Base-by-base conservation (phyloP, 2,888 invertebrate species). In the Apoderus coryli region DNA sequence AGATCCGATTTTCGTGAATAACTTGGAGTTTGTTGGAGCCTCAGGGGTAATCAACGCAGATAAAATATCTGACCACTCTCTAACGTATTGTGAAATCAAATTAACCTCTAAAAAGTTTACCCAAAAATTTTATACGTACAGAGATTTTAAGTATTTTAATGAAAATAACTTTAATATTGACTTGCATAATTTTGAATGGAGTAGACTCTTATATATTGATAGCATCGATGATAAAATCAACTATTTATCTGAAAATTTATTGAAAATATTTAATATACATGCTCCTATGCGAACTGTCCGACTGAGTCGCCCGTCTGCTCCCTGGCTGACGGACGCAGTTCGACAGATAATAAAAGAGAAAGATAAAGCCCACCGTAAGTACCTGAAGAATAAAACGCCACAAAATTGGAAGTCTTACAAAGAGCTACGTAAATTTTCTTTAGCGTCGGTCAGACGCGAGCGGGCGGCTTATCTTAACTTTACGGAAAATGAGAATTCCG, bases 1-100 rank as follows among this genome's bases (percentile, higher is more conserved):
- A 9, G 26, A 26, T 26, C 14, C 26, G n/a, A 26, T 14, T 7
- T 11, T 26, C 26, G n/a, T 26, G 4, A 26, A n/a, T 26, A 11
- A 26, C 14, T 4, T 13, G 14, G 11, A n/a, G 11, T 26, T 13
- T 26, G 12, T 26, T 11, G 14, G 5, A 26, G 11, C 4, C 4
- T 14, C 11, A 6, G 26, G 12, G 4, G 26, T 26, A 9, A 5
- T 26, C n/a, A 26, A 26, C n/a, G 14, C 12, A n/a, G 26, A 26
- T 26, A 6, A 13, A 11, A 26, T 26, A 6, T 26, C 26, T 7
- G 26, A 26, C 14, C 12, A 26, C 11, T 6, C n/a, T 11, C 14
- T 26, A 14, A 4, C 14, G 4, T 26, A 13, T 11, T 7, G 26
- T 11, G 26, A 26, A 14, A 12, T 26, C 4, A 4, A 11, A 9